Evolutionary conservation across 2,797 vertebrate species (phyloP).

Genomic region (Falco naumanni): DNA sequence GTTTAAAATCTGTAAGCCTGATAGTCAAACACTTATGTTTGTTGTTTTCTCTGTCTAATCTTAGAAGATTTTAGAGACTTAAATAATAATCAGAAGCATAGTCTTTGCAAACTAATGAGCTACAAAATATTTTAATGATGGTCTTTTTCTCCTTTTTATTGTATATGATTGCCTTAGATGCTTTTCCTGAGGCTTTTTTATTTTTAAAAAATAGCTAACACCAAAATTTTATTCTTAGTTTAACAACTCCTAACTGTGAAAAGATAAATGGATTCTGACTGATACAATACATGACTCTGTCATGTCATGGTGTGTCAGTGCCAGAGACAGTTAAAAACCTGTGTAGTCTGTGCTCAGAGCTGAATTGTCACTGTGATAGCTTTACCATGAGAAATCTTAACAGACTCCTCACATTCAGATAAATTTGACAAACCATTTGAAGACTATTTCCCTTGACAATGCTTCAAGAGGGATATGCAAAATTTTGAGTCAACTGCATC

Average conservation of each 20-base stretch:
- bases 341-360: neutral
- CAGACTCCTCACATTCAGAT: neutral
- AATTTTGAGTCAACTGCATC: neutral
- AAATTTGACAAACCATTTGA: neutral
- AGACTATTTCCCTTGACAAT: neutral
- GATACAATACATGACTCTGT: neutral
- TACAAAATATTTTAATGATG: neutral
- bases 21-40: neutral
- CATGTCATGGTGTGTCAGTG: neutral
- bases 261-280: neutral
- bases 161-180: neutral
- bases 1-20: neutral
- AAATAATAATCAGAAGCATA: neutral
- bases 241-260: neutral
- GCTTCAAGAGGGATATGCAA: neutral
- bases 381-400: neutral
- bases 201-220: neutral
- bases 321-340: neutral
- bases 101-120: neutral
- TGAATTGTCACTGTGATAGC: neutral
- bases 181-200: neutral
- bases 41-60: neutral
- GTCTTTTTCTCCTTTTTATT: neutral
- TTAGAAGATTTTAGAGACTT: neutral
- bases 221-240: neutral